Evolutionary conservation across 2,797 vertebrate species (phyloP).

Genomic region (Sebastiscus albofasciatus): DNA sequence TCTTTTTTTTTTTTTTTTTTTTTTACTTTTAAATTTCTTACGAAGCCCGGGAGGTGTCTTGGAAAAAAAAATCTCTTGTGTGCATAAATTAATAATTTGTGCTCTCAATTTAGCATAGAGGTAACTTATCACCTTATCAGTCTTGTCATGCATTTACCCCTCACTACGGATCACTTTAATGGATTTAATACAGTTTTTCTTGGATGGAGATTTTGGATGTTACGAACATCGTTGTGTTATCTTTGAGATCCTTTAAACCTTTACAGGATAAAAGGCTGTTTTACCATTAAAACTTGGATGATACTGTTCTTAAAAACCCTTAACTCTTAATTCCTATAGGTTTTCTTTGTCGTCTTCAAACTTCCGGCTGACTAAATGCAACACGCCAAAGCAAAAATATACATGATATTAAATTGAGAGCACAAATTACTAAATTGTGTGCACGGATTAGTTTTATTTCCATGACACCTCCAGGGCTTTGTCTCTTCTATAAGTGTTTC

Average conservation of each 20-base stretch:
- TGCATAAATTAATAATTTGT: not conserved
- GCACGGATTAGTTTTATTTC: not conserved
- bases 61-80: not conserved
- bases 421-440: not conserved
- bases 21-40: not conserved
- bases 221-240: not conserved
- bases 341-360: not conserved
- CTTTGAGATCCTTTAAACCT: not conserved
- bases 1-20: not conserved
- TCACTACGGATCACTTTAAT: not conserved
- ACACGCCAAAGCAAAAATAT: not conserved
- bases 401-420: not conserved
- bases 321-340: not conserved
- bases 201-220: not conserved
- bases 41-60: constrained; percentile 13
- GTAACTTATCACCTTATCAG: not conserved
- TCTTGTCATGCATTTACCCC: not conserved
- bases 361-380: not conserved
- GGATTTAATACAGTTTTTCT: not conserved
- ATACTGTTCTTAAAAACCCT: not conserved
- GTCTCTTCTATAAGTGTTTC: constrained; percentile 10
- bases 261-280: not conserved
- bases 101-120: not conserved
- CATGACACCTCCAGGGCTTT: constrained; percentile 1
- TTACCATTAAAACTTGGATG: not conserved